Evolutionary conservation across 2,888 invertebrate species (phyloP).

Genomic region (Xestia sexstrigata): DNA sequence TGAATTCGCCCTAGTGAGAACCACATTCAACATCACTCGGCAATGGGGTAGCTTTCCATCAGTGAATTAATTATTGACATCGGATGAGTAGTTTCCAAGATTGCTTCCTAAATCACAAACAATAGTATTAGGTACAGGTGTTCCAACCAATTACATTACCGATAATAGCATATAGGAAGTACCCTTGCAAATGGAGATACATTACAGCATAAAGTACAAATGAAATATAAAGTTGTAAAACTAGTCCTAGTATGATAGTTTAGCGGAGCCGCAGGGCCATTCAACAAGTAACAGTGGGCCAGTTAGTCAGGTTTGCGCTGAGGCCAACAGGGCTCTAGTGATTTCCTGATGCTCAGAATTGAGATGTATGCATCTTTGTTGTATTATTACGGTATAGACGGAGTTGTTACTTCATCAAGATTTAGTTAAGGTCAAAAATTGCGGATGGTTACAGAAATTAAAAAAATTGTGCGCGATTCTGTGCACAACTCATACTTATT

Average conservation of each 20-base stretch:
- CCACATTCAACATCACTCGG: background rate
- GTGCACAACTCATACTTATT: background rate
- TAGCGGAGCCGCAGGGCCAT: constrained; percentile 48
- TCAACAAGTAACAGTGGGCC: constrained; percentile 49
- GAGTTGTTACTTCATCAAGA: background rate
- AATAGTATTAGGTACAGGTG: background rate
- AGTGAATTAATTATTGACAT: background rate
- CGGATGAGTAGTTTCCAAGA: background rate
- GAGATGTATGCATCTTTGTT: constrained; percentile 16
- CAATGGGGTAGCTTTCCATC: background rate
- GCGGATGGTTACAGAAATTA: background rate
- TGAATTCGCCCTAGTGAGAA: background rate
- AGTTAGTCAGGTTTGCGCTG: constrained; percentile 48
- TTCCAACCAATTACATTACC: background rate
- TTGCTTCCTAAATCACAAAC: background rate
- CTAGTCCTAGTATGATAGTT: constrained; percentile 19
- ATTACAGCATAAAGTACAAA: background rate
- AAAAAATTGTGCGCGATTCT: background rate
- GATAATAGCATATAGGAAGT: constrained; percentile 4
- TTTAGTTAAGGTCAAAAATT: background rate
- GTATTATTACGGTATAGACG: constrained; percentile 11
- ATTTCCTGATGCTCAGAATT: constrained; percentile 54
- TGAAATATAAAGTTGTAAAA: constrained; percentile 29
- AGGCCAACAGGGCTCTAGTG: constrained; percentile 35
- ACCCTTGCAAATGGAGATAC: constrained; percentile 5